These are phyloP conservation scores for Echiichthys vipera DNA, from an alignment of 2,797 vertebrate genomes.

Conservation along the genomic window DNA sequence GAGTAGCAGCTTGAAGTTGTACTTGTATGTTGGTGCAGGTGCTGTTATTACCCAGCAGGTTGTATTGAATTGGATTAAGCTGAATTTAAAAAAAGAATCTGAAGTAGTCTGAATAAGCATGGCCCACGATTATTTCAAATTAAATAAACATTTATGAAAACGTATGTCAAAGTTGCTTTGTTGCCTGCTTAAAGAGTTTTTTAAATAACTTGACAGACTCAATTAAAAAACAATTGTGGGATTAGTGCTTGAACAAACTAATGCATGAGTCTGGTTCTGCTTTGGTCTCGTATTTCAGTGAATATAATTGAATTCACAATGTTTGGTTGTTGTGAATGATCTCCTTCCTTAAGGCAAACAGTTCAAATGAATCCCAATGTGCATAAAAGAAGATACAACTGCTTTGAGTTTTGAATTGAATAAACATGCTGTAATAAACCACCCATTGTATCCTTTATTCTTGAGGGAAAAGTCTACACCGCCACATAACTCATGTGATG, in stretches of 20 bases:
- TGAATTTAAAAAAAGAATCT: not conserved
- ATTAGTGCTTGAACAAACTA: not conserved
- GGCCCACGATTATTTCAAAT: not conserved
- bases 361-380: constrained; percentile 27
- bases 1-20: not conserved
- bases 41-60: not conserved
- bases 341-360: constrained; percentile 11
- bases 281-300: constrained; percentile 15
- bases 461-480: not conserved
- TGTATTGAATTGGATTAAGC: not conserved
- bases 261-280: not conserved
- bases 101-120: not conserved
- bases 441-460: constrained; percentile 24
- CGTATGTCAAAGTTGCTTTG: not conserved
- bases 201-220: too few relatives aligned
- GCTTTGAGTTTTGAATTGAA: constrained; percentile 42
- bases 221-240: not conserved
- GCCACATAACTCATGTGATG: constrained; percentile 32
- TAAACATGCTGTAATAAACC: constrained; percentile 46
- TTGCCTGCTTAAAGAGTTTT: not conserved
- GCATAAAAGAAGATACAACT: constrained; percentile 42
- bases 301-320: constrained; percentile 20
- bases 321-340: constrained; percentile 32
- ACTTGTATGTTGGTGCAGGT: not conserved
- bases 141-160: not conserved